Conservation (phyloP, 1,140 invertebrate genomes). For the Drosophila nigrodunni region DNA sequence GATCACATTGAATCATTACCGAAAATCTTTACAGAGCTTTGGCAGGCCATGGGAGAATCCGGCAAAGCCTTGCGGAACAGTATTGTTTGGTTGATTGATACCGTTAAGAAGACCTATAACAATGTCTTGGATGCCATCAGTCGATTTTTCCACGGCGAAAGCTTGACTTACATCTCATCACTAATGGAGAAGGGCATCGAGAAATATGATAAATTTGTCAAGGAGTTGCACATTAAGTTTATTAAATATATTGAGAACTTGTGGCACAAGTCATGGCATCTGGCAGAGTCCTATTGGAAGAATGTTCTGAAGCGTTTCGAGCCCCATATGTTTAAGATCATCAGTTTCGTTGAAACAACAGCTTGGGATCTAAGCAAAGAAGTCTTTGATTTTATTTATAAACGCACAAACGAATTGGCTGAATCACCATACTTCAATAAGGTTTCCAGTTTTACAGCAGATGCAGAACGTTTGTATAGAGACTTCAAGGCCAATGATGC, state of each 20-base stretch:
- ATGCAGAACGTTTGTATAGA: constrained; percentile 90
- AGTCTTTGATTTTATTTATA: constrained; percentile 91
- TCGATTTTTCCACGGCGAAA: constrained; percentile 89
- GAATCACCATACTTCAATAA: constrained; percentile 92
- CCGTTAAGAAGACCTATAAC: constrained; percentile 89
- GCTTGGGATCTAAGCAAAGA: constrained; percentile 90
- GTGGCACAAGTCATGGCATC: constrained; percentile 87
- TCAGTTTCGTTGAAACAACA: constrained; percentile 90
- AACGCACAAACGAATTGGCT: constrained; percentile 90
- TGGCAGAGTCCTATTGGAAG: constrained; percentile 89
- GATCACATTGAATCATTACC: constrained; percentile 91
- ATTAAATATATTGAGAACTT: constrained; percentile 90
- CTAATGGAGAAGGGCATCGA: constrained; percentile 89
- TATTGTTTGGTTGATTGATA: constrained; percentile 90
- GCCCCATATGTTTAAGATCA: constrained; percentile 90
- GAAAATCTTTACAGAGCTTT: constrained; percentile 91
- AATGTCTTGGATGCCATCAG: constrained; percentile 89
- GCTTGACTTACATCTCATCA: constrained; percentile 88
- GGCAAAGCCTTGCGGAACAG: constrained; percentile 91
- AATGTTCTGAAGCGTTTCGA: constrained; percentile 89
- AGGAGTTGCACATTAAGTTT: constrained; percentile 91
- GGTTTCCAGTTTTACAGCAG: constrained; percentile 91
- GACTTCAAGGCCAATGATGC: constrained; percentile 91
- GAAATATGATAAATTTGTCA: constrained; percentile 91
- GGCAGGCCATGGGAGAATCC: constrained; percentile 93